Conservation (phyloP, 2,888 invertebrate species). For the Drosophila pseudotalamancana region DNA sequence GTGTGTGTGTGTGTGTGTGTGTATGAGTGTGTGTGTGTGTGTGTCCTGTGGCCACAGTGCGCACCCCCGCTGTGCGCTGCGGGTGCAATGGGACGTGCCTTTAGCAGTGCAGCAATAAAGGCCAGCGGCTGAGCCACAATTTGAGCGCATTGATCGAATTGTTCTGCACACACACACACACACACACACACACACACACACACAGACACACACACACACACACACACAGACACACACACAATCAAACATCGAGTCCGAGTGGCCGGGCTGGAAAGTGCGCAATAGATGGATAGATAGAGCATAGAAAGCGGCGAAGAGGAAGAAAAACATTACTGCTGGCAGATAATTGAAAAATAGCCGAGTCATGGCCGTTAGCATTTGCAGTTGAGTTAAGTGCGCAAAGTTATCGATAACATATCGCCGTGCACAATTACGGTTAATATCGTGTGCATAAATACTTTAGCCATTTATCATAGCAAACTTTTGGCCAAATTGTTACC, state of each 20-base stretch:
- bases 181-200: constrained; percentile 2
- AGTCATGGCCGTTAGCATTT: background rate
- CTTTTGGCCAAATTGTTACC: background rate
- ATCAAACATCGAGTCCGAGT: constrained; percentile 29
- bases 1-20: too few relatives aligned
- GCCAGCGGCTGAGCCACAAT: constrained; percentile 38
- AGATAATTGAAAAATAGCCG: constrained; percentile 5
- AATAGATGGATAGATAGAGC: too few relatives aligned
- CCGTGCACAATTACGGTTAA: too few relatives aligned
- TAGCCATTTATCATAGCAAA: background rate
- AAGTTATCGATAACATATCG: background rate
- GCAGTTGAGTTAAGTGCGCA: too few relatives aligned
- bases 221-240: constrained; percentile 25
- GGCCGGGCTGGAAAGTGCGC: too few relatives aligned
- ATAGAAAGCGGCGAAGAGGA: too few relatives aligned
- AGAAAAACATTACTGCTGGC: background rate
- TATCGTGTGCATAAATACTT: too few relatives aligned
- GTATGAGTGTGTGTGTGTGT: too few relatives aligned
- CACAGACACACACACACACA: constrained; percentile 2
- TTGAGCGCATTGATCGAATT: constrained; percentile 56
- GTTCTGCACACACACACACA: constrained; percentile 20
- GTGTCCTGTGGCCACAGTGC: constrained; percentile 40
- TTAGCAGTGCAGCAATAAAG: constrained; percentile 18
- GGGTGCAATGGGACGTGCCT: constrained; percentile 47
- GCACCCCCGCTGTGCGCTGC: constrained; percentile 41